Base-by-base conservation (phyloP, 2,113 vertebrate genomes). In the Daphoenositta chrysoptera region DNA sequence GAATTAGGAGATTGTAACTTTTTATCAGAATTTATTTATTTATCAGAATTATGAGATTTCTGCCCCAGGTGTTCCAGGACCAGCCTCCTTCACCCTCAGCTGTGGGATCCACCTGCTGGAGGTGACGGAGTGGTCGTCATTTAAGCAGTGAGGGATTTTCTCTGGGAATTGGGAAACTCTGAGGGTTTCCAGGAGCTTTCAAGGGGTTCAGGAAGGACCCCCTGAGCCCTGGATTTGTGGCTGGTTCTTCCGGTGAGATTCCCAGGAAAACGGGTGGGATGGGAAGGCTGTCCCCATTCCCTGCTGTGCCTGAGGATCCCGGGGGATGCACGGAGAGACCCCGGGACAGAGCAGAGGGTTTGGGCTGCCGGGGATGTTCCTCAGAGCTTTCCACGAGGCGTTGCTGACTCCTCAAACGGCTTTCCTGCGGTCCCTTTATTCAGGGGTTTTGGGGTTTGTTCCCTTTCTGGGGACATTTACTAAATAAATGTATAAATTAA, bases 311-410 rank as follows among this genome's bases (percentile, higher is more conserved):
- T 1, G 47, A 60, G 87, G 76, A 51, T 33, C 40, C 69, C 44
- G 0, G 16, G 65, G 78, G 65, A 30, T 30, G 39, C 65, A 30
- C 3, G 0, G 7, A 23, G 76, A 28, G 83, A 48, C 81, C 57
- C 1, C 0, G 2, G 84, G 45, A 28, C 39, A 8, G n/a, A 54
- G 84, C 54, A 51, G 71, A 2, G 5, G 42, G 10, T n/a, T 93
- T 72, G 91, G 54, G 23, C 30, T 30, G 16, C 2, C 27, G 4
- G 90, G 90, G 88, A 80, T 48, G 87, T 40, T 61, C 53, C 51
- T 51, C 85, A 51, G 89, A 58, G 87, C 84, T 96, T 92, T 86
- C 94, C 92, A 66, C 77, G 91, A 95, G 92, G 21, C 89, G 50
- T 6, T 30, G 4, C 75, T 64, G 66, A 44, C 51, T 94, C 93